Evolutionary conservation across 35 echinoderm and acorn worm species (phyloP).

Genomic region (Apostichopus parvimensis): DNA sequence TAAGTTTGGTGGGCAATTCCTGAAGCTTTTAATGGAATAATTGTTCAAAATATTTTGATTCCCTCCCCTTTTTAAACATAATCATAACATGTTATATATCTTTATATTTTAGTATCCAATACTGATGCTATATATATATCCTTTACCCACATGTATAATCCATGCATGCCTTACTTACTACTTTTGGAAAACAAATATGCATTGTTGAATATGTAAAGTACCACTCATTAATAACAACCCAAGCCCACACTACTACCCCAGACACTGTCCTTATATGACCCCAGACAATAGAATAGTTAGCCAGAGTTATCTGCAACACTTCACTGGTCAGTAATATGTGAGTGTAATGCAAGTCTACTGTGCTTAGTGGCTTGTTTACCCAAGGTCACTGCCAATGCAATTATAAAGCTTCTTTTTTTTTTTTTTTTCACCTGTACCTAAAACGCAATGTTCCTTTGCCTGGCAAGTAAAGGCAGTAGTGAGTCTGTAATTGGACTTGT

Average conservation of each 20-base stretch:
- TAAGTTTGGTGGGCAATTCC: no score
- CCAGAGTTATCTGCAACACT: conserved; percentile 28
- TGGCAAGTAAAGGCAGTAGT: not conserved
- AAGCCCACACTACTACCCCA: not conserved
- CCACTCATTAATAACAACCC: no score
- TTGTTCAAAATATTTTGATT: no score
- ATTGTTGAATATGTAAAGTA: no score
- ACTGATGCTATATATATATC: no score
- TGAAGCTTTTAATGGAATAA: no score
- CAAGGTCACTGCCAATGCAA: conserved; percentile 26
- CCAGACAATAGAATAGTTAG: conserved; percentile 42
- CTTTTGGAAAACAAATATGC: no score
- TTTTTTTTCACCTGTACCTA: not conserved
- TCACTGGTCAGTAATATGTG: conserved; percentile 31
- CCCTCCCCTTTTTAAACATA: no score
- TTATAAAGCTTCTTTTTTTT: conserved; percentile 7
- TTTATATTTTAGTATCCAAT: no score
- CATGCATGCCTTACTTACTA: no score
- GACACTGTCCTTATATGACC: conserved; percentile 36
- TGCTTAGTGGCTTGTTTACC: not conserved
- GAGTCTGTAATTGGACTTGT: conserved; percentile 20
- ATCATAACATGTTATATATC: no score
- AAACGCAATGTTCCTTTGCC: not conserved
- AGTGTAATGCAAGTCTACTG: not conserved
- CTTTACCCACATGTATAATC: no score